Conservation (phyloP, 2,113 vertebrate genomes). For the Oreochromis niloticus region DNA sequence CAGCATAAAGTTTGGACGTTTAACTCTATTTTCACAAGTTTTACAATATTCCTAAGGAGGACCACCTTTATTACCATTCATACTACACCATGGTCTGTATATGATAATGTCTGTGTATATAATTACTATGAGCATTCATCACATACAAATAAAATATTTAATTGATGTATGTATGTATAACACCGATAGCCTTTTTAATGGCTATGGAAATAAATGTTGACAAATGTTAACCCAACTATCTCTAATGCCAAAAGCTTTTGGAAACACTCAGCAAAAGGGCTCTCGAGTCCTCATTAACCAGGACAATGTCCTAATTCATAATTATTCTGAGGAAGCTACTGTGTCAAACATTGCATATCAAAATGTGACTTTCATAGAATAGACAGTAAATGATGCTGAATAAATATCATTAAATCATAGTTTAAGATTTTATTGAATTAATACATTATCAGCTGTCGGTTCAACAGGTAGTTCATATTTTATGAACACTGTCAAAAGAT, state of each 20-base stretch:
- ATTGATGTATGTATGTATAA: background rate
- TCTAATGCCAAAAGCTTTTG: background rate
- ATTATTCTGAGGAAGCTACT: background rate
- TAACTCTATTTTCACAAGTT: background rate
- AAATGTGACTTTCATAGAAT: background rate
- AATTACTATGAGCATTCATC: background rate
- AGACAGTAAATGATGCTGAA: background rate
- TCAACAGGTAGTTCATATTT: constrained; percentile 19
- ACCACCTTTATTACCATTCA: background rate
- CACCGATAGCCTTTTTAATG: background rate
- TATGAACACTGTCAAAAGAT: background rate
- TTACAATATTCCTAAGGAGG: background rate
- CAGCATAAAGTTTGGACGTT: background rate
- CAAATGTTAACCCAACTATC: background rate
- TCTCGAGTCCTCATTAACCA: background rate
- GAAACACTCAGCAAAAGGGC: background rate
- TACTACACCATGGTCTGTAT: background rate
- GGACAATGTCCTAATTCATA: background rate
- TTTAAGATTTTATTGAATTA: constrained; percentile 2
- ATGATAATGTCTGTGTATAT: background rate
- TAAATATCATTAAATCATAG: background rate
- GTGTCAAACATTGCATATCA: background rate
- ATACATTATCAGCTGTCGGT: background rate
- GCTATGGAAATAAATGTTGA: background rate
- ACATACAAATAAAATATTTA: background rate